Evolutionary conservation across 2,797 vertebrate species (phyloP).

Genomic region (Acridotheres tristis): DNA sequence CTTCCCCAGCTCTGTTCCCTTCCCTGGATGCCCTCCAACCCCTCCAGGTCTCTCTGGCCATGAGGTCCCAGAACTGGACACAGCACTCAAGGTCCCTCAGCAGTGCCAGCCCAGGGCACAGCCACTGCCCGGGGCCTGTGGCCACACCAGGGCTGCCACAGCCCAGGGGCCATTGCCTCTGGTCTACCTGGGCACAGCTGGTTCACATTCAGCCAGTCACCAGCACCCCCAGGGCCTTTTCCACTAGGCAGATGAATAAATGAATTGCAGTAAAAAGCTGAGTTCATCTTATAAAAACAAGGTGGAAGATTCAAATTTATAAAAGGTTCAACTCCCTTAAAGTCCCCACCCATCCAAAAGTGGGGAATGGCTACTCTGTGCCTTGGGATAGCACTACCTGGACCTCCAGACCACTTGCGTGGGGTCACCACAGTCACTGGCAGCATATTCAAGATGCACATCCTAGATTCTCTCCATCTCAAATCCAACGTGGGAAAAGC

Average conservation of each 20-base stretch:
- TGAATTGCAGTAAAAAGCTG: background rate
- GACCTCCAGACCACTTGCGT: background rate
- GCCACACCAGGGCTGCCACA: background rate
- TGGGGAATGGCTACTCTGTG: background rate
- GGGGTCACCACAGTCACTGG: background rate
- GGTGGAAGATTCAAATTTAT: background rate
- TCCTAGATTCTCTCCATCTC: background rate
- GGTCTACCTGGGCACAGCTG: background rate
- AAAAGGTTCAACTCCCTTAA: too few relatives aligned
- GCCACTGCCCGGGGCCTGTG: background rate
- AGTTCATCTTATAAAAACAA: background rate
- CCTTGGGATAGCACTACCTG: background rate
- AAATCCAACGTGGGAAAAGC: background rate
- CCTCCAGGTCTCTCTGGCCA: background rate
- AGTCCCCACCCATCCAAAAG: background rate
- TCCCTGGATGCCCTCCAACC: background rate
- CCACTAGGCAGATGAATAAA: background rate
- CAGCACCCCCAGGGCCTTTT: background rate
- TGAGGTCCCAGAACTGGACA: background rate
- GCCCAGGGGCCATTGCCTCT: background rate
- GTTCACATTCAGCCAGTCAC: background rate
- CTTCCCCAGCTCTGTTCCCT: background rate
- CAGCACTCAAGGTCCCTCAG: rapidly evolving
- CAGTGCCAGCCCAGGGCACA: background rate
- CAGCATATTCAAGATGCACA: background rate